phyloP scores from a whole-genome alignment of 2,888 invertebrate species.

The Conchocele bisecta region DNA sequence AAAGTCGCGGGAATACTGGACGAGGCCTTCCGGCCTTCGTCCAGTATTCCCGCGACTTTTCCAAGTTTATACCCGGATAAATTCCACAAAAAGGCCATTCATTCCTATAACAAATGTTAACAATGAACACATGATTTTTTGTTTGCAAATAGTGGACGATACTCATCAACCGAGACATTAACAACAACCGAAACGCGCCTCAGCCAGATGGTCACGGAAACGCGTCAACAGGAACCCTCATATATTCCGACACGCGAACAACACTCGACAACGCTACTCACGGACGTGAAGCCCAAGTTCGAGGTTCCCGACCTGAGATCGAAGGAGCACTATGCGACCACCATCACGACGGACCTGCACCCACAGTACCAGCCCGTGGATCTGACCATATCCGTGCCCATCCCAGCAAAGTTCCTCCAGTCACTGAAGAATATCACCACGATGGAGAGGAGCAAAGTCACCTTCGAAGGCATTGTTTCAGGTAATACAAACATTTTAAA shows the following conservation, averaged over 20 bases:
- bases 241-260: conserved; percentile 69
- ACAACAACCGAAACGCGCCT: conserved; percentile 73
- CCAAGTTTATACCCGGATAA: too few relatives aligned
- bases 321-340: conserved; percentile 71
- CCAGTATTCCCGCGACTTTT: too few relatives aligned
- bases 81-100: not conserved
- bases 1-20: too few relatives aligned
- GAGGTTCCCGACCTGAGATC: conserved; percentile 57
- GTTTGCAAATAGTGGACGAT: conserved; percentile 47
- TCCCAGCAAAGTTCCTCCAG: conserved; percentile 83
- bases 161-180: conserved; percentile 68
- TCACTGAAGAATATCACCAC: conserved; percentile 94
- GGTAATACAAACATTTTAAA: too few relatives aligned
- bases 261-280: conserved; percentile 70
- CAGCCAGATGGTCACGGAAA: conserved; percentile 64
- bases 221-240: conserved; percentile 59
- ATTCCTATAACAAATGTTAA: not conserved
- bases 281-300: conserved; percentile 66
- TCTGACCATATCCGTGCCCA: conserved; percentile 79
- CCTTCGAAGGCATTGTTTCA: conserved; percentile 93
- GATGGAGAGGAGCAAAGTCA: conserved; percentile 95
- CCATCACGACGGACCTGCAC: conserved; percentile 70
- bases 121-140: not conserved
- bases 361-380: conserved; percentile 80
- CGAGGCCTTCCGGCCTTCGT: not conserved